These are phyloP conservation scores for Thripadectes ignobilis DNA, from an alignment of 2,797 vertebrate genomes.

Conservation along the genomic window DNA sequence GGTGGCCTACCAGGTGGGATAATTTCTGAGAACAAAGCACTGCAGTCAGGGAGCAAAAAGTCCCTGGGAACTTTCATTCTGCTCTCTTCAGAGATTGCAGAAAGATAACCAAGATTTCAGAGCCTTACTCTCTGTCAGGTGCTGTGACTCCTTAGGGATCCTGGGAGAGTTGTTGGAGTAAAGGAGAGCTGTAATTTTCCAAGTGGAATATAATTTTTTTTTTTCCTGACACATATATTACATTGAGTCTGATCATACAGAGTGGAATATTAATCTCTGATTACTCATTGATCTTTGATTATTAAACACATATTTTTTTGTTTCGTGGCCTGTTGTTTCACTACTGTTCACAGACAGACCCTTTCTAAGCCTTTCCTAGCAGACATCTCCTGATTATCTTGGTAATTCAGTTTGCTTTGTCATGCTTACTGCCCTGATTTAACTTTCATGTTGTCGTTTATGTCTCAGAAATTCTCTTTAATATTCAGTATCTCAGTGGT, in stretches of 20 bases:
- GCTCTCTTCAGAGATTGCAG: background rate
- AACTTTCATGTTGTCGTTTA: background rate
- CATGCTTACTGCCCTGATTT: background rate
- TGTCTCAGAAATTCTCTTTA: background rate
- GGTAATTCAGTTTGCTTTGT: background rate
- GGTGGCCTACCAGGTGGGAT: background rate
- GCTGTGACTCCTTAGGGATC: background rate
- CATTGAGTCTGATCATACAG: background rate
- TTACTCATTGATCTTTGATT: background rate
- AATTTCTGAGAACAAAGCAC: background rate
- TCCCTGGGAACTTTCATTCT: background rate
- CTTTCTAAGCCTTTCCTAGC: background rate
- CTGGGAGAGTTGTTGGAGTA: background rate
- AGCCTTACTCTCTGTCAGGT: background rate
- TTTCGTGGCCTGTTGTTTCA: background rate
- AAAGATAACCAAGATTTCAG: background rate
- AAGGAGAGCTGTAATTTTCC: background rate
- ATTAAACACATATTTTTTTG: background rate
- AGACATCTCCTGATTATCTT: background rate
- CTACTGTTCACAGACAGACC: background rate
- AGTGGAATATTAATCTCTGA: background rate
- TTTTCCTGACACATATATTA: background rate
- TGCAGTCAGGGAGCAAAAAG: background rate
- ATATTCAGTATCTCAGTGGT: background rate
- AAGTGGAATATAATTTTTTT: background rate